Percentiles rank a stretch among this genome's conserved stretches.
phyloP scores from a whole-genome alignment of 92 coral and sea anemone genomes.

The Siderastrea radians region DNA sequence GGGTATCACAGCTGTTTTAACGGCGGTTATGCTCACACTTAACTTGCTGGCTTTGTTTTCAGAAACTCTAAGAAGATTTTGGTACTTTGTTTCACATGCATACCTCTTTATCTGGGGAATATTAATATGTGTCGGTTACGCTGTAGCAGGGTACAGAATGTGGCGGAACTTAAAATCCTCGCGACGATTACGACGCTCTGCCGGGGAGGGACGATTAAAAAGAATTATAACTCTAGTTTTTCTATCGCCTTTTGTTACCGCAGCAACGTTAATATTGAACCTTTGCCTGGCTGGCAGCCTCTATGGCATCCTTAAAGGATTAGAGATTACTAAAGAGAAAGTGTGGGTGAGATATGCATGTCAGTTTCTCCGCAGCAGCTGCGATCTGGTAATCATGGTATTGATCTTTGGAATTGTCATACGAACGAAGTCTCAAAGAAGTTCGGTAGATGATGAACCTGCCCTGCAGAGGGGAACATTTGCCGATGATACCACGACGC shows the following conservation, averaged over 20 bases:
- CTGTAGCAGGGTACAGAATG: constrained; percentile 65
- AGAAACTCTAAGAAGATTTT: constrained; percentile 14
- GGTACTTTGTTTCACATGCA: constrained; percentile 62
- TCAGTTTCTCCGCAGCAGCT: constrained; percentile 21
- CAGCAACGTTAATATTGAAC: constrained; percentile 46
- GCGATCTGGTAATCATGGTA: constrained; percentile 54
- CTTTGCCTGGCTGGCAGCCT: constrained; percentile 44
- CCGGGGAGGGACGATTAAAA: constrained; percentile 35
- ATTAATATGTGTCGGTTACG: constrained; percentile 67
- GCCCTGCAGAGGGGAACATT: constrained; percentile 1
- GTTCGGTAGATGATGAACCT: background rate
- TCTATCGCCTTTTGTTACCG: constrained; percentile 59
- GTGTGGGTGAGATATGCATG: constrained; percentile 68
- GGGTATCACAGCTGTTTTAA: constrained; percentile 45
- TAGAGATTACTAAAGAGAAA: background rate
- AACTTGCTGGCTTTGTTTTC: constrained; percentile 44
- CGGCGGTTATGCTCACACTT: constrained; percentile 31
- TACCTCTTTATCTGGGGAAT: constrained; percentile 67
- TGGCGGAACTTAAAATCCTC: constrained; percentile 77
- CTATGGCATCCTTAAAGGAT: constrained; percentile 41
- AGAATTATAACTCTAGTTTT: constrained; percentile 24
- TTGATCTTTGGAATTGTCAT: constrained; percentile 62
- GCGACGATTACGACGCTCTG: constrained; percentile 14
- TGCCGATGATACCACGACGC: background rate
- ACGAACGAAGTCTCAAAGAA: constrained; percentile 17